Evolutionary conservation across 2,113 vertebrate species (phyloP).

Genomic region (Murina feae): DNA sequence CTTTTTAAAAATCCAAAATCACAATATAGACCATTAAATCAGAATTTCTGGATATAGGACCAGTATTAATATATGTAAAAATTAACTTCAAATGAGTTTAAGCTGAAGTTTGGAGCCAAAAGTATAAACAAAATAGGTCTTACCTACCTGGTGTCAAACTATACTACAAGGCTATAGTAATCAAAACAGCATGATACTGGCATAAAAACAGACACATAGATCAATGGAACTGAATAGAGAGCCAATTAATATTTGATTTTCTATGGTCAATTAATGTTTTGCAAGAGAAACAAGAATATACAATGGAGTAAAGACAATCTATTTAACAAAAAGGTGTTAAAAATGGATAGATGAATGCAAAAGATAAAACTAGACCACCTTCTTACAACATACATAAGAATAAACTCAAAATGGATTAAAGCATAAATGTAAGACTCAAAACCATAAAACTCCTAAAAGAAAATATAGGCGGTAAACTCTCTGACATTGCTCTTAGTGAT

Average conservation of each 20-base stretch:
- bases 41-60: not conserved
- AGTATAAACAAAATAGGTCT: not conserved
- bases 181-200: too few relatives aligned
- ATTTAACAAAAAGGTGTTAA: not conserved
- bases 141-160: too few relatives aligned
- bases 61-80: not conserved
- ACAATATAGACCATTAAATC: not conserved
- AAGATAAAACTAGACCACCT: not conserved
- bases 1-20: not conserved
- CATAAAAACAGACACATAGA: too few relatives aligned
- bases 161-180: too few relatives aligned
- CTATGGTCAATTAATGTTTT: not conserved
- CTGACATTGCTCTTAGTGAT: not conserved
- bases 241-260: too few relatives aligned
- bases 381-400: not conserved
- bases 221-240: too few relatives aligned
- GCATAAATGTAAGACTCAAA: not conserved
- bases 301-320: not conserved
- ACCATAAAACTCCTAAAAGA: not conserved
- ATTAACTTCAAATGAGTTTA: not conserved
- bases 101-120: not conserved
- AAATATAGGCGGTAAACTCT: not conserved
- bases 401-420: not conserved
- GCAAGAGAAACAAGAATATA: not conserved
- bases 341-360: not conserved